Evolutionary conservation across 2,113 vertebrate genomes (phyloP), one percentile per base, ranked within the genome.

Genomic region (Chionodraco myersi): DNA sequence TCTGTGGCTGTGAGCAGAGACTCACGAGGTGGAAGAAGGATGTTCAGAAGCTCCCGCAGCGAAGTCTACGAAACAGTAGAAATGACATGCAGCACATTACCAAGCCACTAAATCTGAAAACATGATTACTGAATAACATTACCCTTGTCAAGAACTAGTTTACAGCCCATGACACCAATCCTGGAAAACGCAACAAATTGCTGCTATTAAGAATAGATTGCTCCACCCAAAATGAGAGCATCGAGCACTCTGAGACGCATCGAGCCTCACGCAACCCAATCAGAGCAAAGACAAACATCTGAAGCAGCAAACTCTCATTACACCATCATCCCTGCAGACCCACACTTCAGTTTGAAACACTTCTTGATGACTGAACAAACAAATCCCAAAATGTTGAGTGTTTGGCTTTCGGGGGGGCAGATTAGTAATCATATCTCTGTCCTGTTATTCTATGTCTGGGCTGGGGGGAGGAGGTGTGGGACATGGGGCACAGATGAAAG

Each of bases 241-340:
- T 76, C 1, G 73, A 79, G 74, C 72, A 64, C 79, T 79, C 59
- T 10, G 85, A 89, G 88, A 88, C 77, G 54, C 85, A 80, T 84
- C 85, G 66, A 86, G 86, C 82, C 75, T 90, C 90, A 88, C 82
- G 83, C 88, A 75, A 80, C 72, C 82, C 82, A 91, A 90, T 91
- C 89, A 91, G 89, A 91, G 84, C 49, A 78, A 91, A 94, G 94
- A 93, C 90, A 94, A 94, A 93, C 91, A 93, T 83, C 41, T 83
- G 59, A 80, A 78, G 84, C 85, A 56, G 77, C 79, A 86, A 86
- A 82, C 71, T 77, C 80, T 90, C 89, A 90, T 89, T 89, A 91
- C 61, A 70, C 80, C 84, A 72, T 86, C 89, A 75, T 53, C 70
- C 67, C 72, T 16, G 61, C 68, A 60, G 80, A 85, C 83, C 86